Base-by-base conservation (phyloP, 2,797 vertebrate species). In the Microchirus variegatus region DNA sequence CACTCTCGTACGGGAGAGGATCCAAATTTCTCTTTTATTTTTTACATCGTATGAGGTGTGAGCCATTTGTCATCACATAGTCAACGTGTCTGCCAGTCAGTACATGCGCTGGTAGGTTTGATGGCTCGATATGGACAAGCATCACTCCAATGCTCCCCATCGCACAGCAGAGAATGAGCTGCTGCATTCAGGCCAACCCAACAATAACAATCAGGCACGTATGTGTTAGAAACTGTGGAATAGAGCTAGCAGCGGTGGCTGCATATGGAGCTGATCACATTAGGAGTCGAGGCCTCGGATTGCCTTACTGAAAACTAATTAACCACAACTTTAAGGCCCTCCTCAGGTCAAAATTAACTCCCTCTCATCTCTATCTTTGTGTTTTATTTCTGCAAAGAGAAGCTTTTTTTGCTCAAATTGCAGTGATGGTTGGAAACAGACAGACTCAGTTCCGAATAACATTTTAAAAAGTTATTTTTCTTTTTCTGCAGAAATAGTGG, bases 271-370 rank as follows among this genome's bases (percentile, higher is more conserved):
- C 84, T 87, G 88, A 91, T 93, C 88, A 89, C 31, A 65, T 61
- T 47, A 64, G 73, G 70, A 82, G 72, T 56, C 70, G 73, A 80
- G 77, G 58, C 71, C 59, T 58, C 47, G 69, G 80, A 87, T 92
- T 73, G 53, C 74, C 80, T 92, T 93, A 91, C 87, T 82, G 80
- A 86, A 90, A 89, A 90, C 78, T 90, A 89, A 93, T 89, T 84
- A 82, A 84, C 78, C 81, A 72, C 55, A 82, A 75, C 67, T 67
- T 71, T 63, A 75, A 66, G 68, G 43, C 54, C 49, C 52, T 78
- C 68, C 73, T 81, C 63, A 37, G 70, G 83, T 73, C 73, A 75
- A 66, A 65, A 76, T 81, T 71, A 79, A 67, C 72, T 58, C 60
- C 57, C 50, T 63, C 56, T 69, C 3, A 4, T 60, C 70, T 70